A percentile compares a stretch with the other conserved stretches of the same genome.
These are phyloP conservation scores for Ptychoptera contaminata DNA, from an alignment of 2,888 invertebrate genomes.

Conservation along the genomic window DNA sequence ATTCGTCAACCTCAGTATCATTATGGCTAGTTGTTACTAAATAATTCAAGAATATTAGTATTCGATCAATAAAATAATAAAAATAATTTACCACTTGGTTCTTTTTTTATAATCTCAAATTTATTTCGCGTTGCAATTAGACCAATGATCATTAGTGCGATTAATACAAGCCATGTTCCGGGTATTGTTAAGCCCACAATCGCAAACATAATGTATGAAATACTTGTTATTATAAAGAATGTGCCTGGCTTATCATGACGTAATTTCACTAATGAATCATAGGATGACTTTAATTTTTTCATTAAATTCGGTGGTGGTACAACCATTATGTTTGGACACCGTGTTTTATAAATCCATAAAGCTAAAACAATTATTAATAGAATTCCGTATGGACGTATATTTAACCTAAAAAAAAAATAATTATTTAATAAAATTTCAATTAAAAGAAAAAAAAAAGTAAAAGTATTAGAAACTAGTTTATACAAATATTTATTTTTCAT, in stretches of 20 bases:
- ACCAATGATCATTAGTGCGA: constrained; percentile 20
- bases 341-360: constrained; percentile 23
- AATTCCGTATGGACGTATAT: constrained; percentile 23
- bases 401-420: constrained; percentile 23
- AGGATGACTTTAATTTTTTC: constrained; percentile 12
- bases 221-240: constrained; percentile 19
- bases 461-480: too few species aligned
- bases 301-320: constrained; percentile 21
- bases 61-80: neutral
- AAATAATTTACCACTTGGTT: neutral
- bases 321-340: constrained; percentile 16
- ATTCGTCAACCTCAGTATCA: constrained; percentile 24
- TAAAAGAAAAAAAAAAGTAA: too few species aligned
- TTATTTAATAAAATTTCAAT: constrained; percentile 2
- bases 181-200: constrained; percentile 24
- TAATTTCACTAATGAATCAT: constrained; percentile 15
- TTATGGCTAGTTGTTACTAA: neutral
- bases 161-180: constrained; percentile 22
- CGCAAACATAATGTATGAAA: constrained; percentile 18
- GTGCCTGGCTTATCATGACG: constrained; percentile 20
- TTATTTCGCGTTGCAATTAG: constrained; percentile 23
- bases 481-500: too few species aligned
- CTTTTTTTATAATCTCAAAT: constrained; percentile 22
- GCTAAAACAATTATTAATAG: constrained; percentile 20
- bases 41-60: neutral